phyloP scores from a whole-genome alignment of 37 sponge, comb jelly and placozoan genomes.

The Ephydatia muelleri region DNA sequence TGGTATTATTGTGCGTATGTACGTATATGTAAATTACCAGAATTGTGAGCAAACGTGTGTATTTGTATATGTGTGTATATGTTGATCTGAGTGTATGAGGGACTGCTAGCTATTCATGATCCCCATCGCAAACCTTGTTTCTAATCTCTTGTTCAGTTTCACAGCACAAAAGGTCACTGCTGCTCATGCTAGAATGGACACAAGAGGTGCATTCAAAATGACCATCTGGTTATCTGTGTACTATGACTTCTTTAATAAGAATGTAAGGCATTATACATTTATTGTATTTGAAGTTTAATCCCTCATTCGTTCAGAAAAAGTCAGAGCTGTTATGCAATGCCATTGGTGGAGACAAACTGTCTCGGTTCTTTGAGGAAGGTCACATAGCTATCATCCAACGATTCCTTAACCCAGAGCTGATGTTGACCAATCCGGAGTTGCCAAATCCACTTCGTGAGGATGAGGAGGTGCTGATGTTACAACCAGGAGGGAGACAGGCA shows the following conservation, averaged over 20 bases:
- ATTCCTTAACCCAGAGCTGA: conserved; percentile 50
- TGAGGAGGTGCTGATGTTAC: conserved; percentile 32
- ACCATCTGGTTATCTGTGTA: conserved; percentile 48
- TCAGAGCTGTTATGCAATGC: conserved; percentile 30
- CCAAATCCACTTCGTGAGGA: conserved; percentile 57
- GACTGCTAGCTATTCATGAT: too few species aligned
- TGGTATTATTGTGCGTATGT: too few species aligned
- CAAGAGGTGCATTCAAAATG: conserved; percentile 19
- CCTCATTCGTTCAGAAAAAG: not conserved
- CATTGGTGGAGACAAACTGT: conserved; percentile 30
- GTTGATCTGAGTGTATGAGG: too few species aligned
- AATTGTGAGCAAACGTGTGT: too few species aligned
- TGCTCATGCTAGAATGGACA: not conserved
- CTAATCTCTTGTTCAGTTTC: not conserved
- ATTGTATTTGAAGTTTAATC: not conserved
- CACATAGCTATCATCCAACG: conserved; percentile 55
- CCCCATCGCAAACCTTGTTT: too few species aligned
- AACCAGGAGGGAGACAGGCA: conserved; percentile 24
- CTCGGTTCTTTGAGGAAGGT: conserved; percentile 42
- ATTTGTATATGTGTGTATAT: too few species aligned
- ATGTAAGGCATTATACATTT: not conserved
- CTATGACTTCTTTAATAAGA: conserved; percentile 47
- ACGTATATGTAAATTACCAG: too few species aligned
- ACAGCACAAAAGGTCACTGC: not conserved
- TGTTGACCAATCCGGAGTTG: conserved; percentile 31